phyloP scores from a whole-genome alignment of 2,797 vertebrate species.

The Thaleichthys pacificus region DNA sequence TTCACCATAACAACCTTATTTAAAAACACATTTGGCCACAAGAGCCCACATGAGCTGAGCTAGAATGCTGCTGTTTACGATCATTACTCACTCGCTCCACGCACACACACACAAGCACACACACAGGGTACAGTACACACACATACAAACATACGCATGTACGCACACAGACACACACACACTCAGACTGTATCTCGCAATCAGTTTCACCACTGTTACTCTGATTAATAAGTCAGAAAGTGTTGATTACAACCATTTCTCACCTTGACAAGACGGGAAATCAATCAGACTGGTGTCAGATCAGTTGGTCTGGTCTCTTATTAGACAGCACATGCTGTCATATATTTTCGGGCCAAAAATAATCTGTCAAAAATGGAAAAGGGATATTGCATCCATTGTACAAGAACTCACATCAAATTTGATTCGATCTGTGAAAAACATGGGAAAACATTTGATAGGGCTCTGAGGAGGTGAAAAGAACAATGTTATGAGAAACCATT shows the following conservation, averaged over 20 bases:
- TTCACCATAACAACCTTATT: not conserved
- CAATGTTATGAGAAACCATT: no score
- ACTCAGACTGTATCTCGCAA: not conserved
- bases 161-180: not conserved
- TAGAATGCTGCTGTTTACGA: no score
- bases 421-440: conserved; percentile 19
- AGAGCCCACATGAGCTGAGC: no score
- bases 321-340: no score
- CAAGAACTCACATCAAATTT: conserved; percentile 6
- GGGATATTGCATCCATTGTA: not conserved
- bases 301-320: conserved; percentile 2
- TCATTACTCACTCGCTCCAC: no score
- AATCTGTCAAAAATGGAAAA: not conserved
- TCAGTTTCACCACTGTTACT: conserved; percentile 16
- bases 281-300: conserved; percentile 12
- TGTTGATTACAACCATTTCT: conserved; percentile 23
- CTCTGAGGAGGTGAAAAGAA: no score
- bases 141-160: not conserved
- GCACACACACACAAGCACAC: not conserved
- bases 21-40: not conserved
- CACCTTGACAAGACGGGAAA: not conserved
- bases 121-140: not conserved
- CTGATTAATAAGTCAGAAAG: conserved; percentile 11
- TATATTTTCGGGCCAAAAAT: not conserved
- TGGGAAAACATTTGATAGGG: not conserved